phyloP scores from a whole-genome alignment of 2,888 invertebrate species.

The Neocrepidodera transversa region DNA sequence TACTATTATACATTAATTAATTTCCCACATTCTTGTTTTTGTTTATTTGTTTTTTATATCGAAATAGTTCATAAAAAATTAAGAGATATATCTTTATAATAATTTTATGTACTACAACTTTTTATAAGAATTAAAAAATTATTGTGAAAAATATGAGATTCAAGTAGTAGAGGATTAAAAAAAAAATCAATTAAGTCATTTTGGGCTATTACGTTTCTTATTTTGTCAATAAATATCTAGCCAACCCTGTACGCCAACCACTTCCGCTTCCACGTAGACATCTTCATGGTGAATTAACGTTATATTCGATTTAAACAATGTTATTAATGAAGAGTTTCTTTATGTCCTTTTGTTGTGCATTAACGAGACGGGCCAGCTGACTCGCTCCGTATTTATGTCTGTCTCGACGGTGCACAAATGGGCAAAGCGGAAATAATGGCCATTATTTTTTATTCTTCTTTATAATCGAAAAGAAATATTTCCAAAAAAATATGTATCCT shows the following conservation, averaged over 20 bases:
- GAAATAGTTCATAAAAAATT: too few species aligned
- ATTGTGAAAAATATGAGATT: too few species aligned
- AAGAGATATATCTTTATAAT: too few species aligned
- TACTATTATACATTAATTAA: too few species aligned
- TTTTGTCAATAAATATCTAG: background rate
- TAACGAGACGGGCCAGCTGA: slow-evolving; percentile 37
- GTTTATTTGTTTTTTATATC: too few species aligned
- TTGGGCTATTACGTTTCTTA: background rate
- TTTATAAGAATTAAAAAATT: too few species aligned
- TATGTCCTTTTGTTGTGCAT: slow-evolving; percentile 32
- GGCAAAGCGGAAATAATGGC: background rate
- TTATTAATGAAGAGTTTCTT: slow-evolving; percentile 37
- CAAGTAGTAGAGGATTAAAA: too few species aligned
- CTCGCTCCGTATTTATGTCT: slow-evolving; percentile 19
- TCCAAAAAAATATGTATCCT: too few species aligned
- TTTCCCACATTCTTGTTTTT: too few species aligned
- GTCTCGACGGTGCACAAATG: background rate
- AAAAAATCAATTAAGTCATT: too few species aligned
- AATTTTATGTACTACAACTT: too few species aligned
- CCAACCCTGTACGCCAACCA: slow-evolving; percentile 14
- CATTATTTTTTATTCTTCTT: background rate
- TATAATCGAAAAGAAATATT: too few species aligned
- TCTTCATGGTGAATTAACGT: slow-evolving; percentile 33
- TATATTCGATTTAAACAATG: slow-evolving; percentile 32
- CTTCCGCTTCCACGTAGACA: slow-evolving; percentile 27